Conservation (phyloP, 2,113 vertebrate species). For the Hiodon tergisus region DNA sequence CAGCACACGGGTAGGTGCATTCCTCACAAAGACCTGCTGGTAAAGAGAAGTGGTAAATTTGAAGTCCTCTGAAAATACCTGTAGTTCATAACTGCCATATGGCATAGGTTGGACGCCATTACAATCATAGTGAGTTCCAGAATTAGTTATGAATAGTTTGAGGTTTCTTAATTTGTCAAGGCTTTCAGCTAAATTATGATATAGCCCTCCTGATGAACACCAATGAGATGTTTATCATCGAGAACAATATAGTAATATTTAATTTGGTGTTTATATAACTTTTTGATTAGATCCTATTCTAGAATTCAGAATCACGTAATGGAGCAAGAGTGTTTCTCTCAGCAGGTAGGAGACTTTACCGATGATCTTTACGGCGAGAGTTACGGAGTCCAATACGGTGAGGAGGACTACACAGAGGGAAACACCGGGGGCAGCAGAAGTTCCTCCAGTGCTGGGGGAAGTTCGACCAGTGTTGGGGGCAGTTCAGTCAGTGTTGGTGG, state of each 20-base stretch:
- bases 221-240: too few species aligned
- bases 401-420: slow-evolving; percentile 9
- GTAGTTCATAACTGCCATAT: too few species aligned
- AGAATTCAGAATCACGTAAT: background rate
- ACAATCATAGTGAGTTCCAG: too few species aligned
- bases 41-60: background rate
- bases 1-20: slow-evolving; percentile 1
- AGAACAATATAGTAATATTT: too few species aligned
- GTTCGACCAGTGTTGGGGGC: background rate
- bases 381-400: slow-evolving; percentile 4
- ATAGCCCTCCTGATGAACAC: too few species aligned
- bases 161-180: too few species aligned
- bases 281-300: background rate
- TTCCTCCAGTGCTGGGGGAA: background rate
- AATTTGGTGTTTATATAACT: too few species aligned
- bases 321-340: background rate
- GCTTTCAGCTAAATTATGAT: too few species aligned
- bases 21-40: background rate
- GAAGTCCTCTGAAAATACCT: too few species aligned
- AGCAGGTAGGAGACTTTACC: slow-evolving; percentile 10
- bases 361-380: slow-evolving; percentile 8
- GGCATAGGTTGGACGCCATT: too few species aligned
- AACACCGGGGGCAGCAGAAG: background rate
- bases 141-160: too few species aligned
- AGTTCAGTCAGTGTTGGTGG: background rate